Base-by-base conservation (phyloP, 2,113 vertebrate genomes). In the Coreoperca whiteheadi region DNA sequence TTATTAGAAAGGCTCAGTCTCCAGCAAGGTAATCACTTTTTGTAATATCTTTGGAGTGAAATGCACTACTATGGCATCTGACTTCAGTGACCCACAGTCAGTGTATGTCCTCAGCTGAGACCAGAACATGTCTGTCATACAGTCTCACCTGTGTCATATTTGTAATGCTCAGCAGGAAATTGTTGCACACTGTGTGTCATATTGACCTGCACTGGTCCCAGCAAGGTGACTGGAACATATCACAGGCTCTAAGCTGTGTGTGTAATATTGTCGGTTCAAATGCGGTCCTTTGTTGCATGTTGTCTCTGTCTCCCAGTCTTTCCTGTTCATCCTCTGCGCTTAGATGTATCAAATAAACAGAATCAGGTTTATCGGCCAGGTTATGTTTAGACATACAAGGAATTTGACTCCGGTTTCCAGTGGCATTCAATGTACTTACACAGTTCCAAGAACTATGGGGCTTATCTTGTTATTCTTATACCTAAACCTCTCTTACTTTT, bases 1-100 rank as follows among this genome's bases (percentile, higher is more conserved):
- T 90, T 73, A 93, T 93, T 92, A 91, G 75, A 87, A 88, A 64
- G 87, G 83, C 75, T 83, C 83, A 83, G 84, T 78, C 81, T 88
- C 21, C 79, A 85, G 86, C 86, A 50, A 66, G 67, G 84, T 87
- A 82, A 88, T 91, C 90, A 72, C 23, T 90, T 87, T 88, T 60
- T 72, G 51, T 80, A 80, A 84, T 69, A 91, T 88, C 87, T 83
- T 63, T 28, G 74, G 83, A 78, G 78, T 70, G 48, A 87, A 86
- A 70, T 8, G 61, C 84, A n/a, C 78, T 14, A 60, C 75, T 77
- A 50, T 28, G 83, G 82, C 87, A 81, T 83, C 77, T 88, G 83
- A 88, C 69, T 66, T 41, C 28, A 66, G 3, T 18, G 23, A 56
- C 48, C 6, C 56, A 46, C 32, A 70, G 68, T 50, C n/a, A 14